Conservation (phyloP, 2,797 vertebrate species). For the Botia kubotai region DNA sequence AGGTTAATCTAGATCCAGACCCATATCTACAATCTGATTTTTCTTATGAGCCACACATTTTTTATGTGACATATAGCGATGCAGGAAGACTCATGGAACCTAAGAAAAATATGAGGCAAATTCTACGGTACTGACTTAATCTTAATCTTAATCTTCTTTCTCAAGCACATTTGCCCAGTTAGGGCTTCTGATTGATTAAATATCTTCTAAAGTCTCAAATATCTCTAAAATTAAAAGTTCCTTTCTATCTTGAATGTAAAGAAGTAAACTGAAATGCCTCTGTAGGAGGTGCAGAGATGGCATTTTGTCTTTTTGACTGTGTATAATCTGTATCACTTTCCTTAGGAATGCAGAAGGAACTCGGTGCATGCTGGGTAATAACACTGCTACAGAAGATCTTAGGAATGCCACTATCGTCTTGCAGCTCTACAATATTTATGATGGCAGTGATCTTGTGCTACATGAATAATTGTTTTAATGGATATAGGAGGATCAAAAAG, state of each 20-base stretch:
- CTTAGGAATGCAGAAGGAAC: slow-evolving; percentile 14
- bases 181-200: slow-evolving; percentile 10
- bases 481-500: not conserved
- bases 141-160: too few species aligned
- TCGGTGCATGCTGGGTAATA: slow-evolving; percentile 3
- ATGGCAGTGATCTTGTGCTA: slow-evolving; percentile 2
- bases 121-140: too few species aligned
- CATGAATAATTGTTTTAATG: not conserved
- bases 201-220: not conserved
- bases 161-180: not conserved
- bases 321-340: slow-evolving; percentile 17
- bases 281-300: not conserved
- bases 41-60: not conserved
- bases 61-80: too few species aligned
- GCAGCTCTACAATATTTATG: slow-evolving; percentile 12
- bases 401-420: slow-evolving; percentile 12
- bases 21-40: not conserved
- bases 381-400: slow-evolving; percentile 25
- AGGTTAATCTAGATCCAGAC: slow-evolving; percentile 21
- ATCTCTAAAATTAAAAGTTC: not conserved
- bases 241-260: not conserved
- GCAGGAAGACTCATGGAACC: not conserved
- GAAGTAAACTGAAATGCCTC: not conserved
- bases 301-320: slow-evolving; percentile 9
- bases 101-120: not conserved